These are phyloP conservation scores for Noctilio leporinus DNA, from an alignment of 2,113 vertebrate genomes.

Conservation along the genomic window DNA sequence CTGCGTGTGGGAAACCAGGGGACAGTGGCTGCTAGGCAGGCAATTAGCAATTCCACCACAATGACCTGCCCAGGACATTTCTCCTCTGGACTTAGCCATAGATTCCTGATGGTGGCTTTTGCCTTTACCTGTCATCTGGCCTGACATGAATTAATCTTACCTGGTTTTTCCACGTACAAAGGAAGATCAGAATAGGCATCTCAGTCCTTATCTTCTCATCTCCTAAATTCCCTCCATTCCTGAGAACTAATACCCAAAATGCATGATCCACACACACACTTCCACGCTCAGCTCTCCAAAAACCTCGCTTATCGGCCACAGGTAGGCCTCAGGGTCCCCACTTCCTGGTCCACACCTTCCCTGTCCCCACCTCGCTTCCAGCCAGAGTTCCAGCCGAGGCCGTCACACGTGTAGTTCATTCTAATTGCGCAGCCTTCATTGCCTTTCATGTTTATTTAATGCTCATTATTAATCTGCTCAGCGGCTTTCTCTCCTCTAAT, in stretches of 20 bases:
- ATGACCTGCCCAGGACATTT: not conserved
- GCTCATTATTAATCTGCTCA: not conserved
- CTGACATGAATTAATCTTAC: not conserved
- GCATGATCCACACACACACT: not conserved
- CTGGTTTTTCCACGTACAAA: not conserved
- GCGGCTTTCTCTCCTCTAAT: not conserved
- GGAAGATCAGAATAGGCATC: not conserved
- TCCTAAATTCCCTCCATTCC: not conserved
- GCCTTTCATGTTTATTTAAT: not conserved
- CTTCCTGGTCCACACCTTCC: no score
- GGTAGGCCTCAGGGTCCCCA: no score
- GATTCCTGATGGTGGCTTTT: not conserved
- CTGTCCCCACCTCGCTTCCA: no score
- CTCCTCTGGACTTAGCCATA: not conserved
- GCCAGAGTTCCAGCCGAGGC: not conserved
- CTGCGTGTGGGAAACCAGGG: not conserved
- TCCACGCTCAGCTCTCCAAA: not conserved
- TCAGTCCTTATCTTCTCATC: not conserved
- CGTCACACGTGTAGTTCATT: not conserved
- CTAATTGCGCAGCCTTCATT: not conserved
- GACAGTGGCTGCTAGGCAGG: no score
- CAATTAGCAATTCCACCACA: not conserved
- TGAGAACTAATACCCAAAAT: not conserved
- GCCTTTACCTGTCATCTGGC: no score
- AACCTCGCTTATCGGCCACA: not conserved